Conservation (phyloP, 1,140 invertebrate species). For the Hycleus cichorii region DNA sequence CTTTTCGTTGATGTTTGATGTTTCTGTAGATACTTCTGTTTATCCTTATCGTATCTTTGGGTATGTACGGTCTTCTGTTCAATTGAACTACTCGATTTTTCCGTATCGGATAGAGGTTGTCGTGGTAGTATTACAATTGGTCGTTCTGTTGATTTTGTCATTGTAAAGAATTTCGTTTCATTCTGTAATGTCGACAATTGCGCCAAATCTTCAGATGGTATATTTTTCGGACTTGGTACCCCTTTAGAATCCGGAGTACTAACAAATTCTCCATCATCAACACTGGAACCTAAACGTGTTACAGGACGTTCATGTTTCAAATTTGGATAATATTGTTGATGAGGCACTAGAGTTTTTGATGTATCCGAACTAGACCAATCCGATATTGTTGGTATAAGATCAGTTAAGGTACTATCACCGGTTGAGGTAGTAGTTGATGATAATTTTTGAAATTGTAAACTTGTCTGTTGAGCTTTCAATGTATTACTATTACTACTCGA, state of each 20-base stretch:
- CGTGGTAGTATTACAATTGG: constrained; percentile 32
- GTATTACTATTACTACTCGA: constrained; percentile 46
- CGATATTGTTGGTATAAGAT: constrained; percentile 37
- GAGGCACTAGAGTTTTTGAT: constrained; percentile 27
- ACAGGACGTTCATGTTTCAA: constrained; percentile 13
- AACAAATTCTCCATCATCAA: constrained; percentile 31
- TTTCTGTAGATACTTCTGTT: constrained; percentile 36
- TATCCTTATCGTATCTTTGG: constrained; percentile 37
- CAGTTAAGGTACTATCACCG: constrained; percentile 37
- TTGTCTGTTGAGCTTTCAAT: constrained; percentile 28
- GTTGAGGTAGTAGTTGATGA: constrained; percentile 35
- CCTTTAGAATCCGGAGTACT: constrained; percentile 20
- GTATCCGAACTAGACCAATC: constrained; percentile 40
- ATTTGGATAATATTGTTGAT: constrained; percentile 24
- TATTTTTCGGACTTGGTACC: constrained; percentile 33
- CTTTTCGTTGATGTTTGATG: constrained; percentile 29
- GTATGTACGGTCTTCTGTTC: constrained; percentile 37
- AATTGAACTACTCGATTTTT: constrained; percentile 38
- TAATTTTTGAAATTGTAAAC: constrained; percentile 38
- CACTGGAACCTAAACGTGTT: constrained; percentile 30
- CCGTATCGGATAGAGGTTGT: constrained; percentile 34
- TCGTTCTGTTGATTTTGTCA: constrained; percentile 35
- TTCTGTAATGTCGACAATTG: constrained; percentile 13
- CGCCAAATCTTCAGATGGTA: constrained; percentile 33
- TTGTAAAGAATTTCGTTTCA: constrained; percentile 19